Conservation (phyloP, 2,113 vertebrate species). For the Salvator merianae region DNA sequence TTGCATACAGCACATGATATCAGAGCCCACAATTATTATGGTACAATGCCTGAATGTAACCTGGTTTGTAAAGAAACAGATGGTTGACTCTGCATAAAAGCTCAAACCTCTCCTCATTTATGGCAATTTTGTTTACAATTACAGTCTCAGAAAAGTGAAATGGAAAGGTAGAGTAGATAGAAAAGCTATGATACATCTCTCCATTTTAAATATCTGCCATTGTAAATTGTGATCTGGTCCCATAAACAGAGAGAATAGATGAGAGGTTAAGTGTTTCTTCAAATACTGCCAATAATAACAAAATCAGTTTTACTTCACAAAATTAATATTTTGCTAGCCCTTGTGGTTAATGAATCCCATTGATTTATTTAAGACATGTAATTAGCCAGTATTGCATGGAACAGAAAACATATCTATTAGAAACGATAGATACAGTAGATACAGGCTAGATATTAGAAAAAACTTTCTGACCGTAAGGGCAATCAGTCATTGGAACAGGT, state of each 20-base stretch:
- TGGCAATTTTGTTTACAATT: not conserved
- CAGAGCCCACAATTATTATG: not conserved
- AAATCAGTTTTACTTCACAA: too few species aligned
- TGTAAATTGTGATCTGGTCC: not conserved
- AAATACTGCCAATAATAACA: too few species aligned
- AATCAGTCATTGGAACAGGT: too few species aligned
- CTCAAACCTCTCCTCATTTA: not conserved
- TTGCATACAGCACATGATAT: not conserved
- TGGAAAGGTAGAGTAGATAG: not conserved
- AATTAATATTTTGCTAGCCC: too few species aligned
- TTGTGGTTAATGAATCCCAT: too few species aligned
- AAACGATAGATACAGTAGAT: too few species aligned
- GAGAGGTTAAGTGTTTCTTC: not conserved
- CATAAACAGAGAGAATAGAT: accelerated
- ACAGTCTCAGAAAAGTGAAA: not conserved
- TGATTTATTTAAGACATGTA: too few species aligned
- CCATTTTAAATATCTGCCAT: not conserved
- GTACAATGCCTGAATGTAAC: not conserved
- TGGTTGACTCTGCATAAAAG: not conserved
- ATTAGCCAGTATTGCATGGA: too few species aligned
- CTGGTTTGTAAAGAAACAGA: not conserved
- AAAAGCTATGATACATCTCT: not conserved
- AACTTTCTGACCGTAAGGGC: too few species aligned
- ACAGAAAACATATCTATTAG: too few species aligned
- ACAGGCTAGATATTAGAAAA: too few species aligned